Conservation (phyloP, 2,797 vertebrate genomes). For the Naso thynnoides region DNA sequence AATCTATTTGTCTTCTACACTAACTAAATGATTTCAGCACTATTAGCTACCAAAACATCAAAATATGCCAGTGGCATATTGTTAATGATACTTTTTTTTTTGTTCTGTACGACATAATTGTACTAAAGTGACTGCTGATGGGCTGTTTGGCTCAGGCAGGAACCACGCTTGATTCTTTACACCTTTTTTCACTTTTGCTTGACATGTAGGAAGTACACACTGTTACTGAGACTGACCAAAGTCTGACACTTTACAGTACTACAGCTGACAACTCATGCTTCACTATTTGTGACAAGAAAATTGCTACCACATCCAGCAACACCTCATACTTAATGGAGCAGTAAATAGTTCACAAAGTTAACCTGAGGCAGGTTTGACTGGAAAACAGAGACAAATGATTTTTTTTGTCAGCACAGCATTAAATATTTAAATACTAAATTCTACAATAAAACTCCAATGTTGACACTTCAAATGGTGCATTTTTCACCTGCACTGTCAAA, state of each 20-base stretch:
- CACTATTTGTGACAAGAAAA: slow-evolving; percentile 32
- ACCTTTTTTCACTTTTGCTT: background rate
- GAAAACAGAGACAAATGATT: slow-evolving; percentile 15
- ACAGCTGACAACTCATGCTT: slow-evolving; percentile 25
- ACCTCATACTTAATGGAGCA: slow-evolving; percentile 28
- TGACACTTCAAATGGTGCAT: background rate
- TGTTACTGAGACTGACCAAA: slow-evolving; percentile 8
- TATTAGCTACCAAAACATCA: background rate
- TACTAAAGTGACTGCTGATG: background rate
- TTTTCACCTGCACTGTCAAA: background rate
- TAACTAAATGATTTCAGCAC: background rate
- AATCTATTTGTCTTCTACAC: background rate
- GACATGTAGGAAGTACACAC: background rate
- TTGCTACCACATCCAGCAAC: slow-evolving; percentile 22
- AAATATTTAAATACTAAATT: background rate
- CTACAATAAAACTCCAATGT: background rate
- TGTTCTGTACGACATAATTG: background rate
- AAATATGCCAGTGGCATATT: background rate
- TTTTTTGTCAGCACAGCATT: slow-evolving; percentile 2
- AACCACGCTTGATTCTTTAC: background rate
- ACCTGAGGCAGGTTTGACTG: slow-evolving; percentile 30
- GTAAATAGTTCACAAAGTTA: slow-evolving; percentile 14
- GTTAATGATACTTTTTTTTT: background rate
- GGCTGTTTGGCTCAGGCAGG: background rate
- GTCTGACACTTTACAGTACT: slow-evolving; percentile 29